Base-by-base conservation (phyloP, 2,888 invertebrate genomes). In the Sthenelais limicola region DNA sequence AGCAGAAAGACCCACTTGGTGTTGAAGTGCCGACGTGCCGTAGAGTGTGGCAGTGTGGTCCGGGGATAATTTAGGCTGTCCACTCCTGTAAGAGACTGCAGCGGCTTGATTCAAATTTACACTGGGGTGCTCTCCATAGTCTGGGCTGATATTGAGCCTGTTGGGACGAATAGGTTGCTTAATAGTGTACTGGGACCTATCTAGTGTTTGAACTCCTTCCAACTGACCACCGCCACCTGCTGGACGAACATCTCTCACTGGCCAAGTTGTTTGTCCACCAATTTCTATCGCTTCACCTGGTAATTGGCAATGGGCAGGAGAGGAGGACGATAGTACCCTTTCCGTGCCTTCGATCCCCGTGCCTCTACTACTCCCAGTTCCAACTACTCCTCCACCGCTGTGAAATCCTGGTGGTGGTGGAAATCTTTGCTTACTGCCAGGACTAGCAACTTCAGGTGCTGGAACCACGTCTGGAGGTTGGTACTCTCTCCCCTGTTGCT, bases 1-100 rank as follows among this genome's bases (percentile, higher is more conserved):
- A 18, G 43, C 9, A 43, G 43, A 9, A 18, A 18, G 18, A 43
- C 32, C 56, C 1, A 21, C 56, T 21, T 56, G 56, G 12, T 33
- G 56, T 21, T 56, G 56, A 15, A 56, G 32, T 2, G 56, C 56
- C 32, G 56, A 56, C 32, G 56, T 56, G 24, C 56, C 56, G 32
- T 56, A 33, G n/a, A 56, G 30, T 1, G 56, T 56, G 32, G 56
- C 56, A 12, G 56, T 15, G 30, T 56, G 56, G 32, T 56, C 56
- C 5, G 56, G 56, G 30, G 56, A 56, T 33, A 56, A 21, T 21
- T 56, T 56, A 21, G 56, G n/a, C 32, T 56, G 56, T 4, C 56
- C 56, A 1, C 18, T 52, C 9, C 48, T 48, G 9, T 48, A 48
- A 24, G 48, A 48, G 48, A 24, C 4, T 3, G 48, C 21, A 4